phyloP scores from a whole-genome alignment of 2,113 vertebrate genomes.

The Heterocephalus glaber region DNA sequence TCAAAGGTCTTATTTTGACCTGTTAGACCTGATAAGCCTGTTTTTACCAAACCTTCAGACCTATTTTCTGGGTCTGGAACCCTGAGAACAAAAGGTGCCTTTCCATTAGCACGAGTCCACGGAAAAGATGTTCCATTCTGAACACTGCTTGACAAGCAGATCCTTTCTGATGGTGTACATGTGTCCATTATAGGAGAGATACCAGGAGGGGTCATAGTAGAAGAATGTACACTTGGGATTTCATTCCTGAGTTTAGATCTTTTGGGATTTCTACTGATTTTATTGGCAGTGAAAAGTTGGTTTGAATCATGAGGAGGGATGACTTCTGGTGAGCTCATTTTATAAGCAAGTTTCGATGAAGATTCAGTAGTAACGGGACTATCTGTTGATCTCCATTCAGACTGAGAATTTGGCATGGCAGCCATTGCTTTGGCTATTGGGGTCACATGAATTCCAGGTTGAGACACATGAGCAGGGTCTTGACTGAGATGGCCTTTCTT shows the following conservation, averaged over 20 bases:
- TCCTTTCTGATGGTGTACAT: neutral
- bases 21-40: neutral
- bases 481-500: neutral
- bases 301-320: neutral
- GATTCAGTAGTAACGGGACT: neutral
- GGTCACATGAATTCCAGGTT: neutral
- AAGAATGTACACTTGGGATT: neutral
- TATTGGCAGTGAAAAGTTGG: neutral
- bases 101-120: neutral
- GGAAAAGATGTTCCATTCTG: neutral
- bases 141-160: neutral
- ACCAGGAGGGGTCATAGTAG: neutral
- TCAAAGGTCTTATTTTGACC: neutral
- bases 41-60: neutral
- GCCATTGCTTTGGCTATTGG: accelerated
- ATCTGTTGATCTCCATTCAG: neutral
- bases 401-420: neutral
- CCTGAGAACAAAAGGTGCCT: neutral
- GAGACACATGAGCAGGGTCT: neutral
- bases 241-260: neutral
- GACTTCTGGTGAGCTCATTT: neutral
- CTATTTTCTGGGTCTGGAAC: neutral
- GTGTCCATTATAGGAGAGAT: neutral
- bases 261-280: neutral
- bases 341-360: neutral